Conservation (phyloP, 2,888 invertebrate genomes). For the Eupithecia dodoneata region DNA sequence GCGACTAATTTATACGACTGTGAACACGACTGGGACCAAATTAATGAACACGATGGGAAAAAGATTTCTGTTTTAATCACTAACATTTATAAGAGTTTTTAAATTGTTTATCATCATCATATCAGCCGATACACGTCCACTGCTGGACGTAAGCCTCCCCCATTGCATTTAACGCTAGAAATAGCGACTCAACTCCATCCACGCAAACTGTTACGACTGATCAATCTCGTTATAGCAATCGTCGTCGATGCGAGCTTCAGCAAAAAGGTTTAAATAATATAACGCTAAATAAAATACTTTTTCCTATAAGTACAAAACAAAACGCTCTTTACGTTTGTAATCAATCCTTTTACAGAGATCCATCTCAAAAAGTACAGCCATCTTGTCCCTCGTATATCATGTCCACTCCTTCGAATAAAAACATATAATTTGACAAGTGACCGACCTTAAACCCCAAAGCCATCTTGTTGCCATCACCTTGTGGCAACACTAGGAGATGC, state of each 20-base stretch:
- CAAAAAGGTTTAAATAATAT: neutral
- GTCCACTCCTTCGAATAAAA: constrained; percentile 43
- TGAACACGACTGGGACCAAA: neutral
- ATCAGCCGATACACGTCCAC: too few species aligned
- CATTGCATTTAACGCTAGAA: too few species aligned
- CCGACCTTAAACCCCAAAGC: constrained; percentile 49
- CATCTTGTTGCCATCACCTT: constrained; percentile 69
- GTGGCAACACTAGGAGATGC: constrained; percentile 29
- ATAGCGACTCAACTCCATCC: too few species aligned
- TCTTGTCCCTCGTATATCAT: constrained; percentile 39
- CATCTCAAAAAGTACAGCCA: constrained; percentile 31
- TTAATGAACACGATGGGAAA: neutral
- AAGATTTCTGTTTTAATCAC: neutral
- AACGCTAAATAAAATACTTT: neutral
- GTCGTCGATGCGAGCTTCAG: neutral
- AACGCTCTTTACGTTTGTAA: constrained; percentile 15
- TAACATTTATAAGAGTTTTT: neutral
- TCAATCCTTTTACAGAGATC: constrained; percentile 31
- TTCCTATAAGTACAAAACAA: neutral
- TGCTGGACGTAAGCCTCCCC: too few species aligned
- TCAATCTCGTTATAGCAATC: neutral
- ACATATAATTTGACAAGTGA: constrained; percentile 48
- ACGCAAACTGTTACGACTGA: neutral
- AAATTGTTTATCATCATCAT: too few species aligned
- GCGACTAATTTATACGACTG: constrained; percentile 59